Conservation (phyloP, 2,113 vertebrate species). For the Myotis davidii region DNA sequence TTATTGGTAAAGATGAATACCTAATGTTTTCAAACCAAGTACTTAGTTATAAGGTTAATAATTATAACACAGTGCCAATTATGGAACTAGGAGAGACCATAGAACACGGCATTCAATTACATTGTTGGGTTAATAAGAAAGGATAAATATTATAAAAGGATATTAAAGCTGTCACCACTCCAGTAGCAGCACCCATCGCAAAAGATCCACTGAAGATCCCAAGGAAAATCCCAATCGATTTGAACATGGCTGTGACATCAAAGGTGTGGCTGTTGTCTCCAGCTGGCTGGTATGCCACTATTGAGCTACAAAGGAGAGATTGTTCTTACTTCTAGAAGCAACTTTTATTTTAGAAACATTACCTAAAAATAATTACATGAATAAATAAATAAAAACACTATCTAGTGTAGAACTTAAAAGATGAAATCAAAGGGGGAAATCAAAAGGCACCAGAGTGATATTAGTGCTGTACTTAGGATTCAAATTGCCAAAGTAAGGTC, state of each 20-base stretch:
- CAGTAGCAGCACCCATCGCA: constrained; percentile 95
- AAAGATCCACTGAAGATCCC: constrained; percentile 99
- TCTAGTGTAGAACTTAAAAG: not conserved
- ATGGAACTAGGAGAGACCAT: not conserved
- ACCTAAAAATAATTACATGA: not conserved
- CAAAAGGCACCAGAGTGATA: not conserved
- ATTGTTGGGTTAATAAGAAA: not conserved
- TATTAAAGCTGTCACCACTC: constrained; percentile 97
- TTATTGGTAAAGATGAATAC: constrained; percentile 36
- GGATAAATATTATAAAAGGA: constrained; percentile 86
- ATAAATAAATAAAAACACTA: not conserved
- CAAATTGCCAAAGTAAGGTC: constrained; percentile 7
- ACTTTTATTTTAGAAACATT: constrained; percentile 46
- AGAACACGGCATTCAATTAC: not conserved
- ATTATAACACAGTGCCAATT: not conserved
- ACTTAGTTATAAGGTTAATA: constrained; percentile 33
- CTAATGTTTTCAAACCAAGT: constrained; percentile 54
- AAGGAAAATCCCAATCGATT: constrained; percentile 96
- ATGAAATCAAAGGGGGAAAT: not conserved
- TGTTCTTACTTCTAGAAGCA: constrained; percentile 34
- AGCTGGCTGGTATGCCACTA: constrained; percentile 95
- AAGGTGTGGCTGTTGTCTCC: constrained; percentile 98
- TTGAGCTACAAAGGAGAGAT: constrained; percentile 88
- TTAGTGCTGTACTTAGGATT: not conserved
- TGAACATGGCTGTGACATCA: constrained; percentile 95